Evolutionary conservation across 2,888 invertebrate genomes (phyloP), one percentile per base, ranked within the genome.

Genomic region (Drosophila helvetica): DNA sequence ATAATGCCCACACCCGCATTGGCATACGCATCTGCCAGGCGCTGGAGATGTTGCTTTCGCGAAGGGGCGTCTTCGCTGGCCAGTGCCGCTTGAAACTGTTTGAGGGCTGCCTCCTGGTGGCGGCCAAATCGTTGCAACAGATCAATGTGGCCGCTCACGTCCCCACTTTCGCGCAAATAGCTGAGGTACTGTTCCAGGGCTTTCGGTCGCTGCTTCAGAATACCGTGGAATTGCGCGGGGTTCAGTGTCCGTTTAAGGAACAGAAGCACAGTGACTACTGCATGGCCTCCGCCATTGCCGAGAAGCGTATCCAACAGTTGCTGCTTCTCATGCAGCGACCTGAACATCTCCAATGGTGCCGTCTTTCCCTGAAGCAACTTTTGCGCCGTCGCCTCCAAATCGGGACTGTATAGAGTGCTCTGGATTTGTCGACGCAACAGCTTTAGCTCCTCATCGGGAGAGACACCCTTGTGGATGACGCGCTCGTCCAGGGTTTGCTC

Each of bases 211-310:
- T 94, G 93, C 0, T 95, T 92, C 1, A 98, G 90, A 51, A 96
- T 92, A 79, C 94, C 94, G 70, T 95, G 94, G 38, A 97, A 95
- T 48, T 96, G 90, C 68, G 94, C 94, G 77, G 94, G 94, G 78
- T 96, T 96, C 9, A 98, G 90, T 0, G 96, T 96, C 86, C 94
- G 94, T 63, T 94, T 94, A 2, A 98, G 93, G 91, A 96, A 97
- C 9, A 97, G 90, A 0, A 96, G 93, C 22, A 96, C 92, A 0
- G 88, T 89, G 51, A 92, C 92, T 76, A 96, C 95, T 25, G 95
- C 94, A 93, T 96, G 96, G 25, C 97, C 97, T 91, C 96, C 95
- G 7, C 95, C 95, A 56, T 94, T 93, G 30, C 93, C 93, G 33
- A 96, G 92, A 0, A 96, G 95, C 67, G 94, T 94, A 86, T 96